Base-by-base conservation (phyloP, 2,888 invertebrate species). In the Rotaria sp. region DNA sequence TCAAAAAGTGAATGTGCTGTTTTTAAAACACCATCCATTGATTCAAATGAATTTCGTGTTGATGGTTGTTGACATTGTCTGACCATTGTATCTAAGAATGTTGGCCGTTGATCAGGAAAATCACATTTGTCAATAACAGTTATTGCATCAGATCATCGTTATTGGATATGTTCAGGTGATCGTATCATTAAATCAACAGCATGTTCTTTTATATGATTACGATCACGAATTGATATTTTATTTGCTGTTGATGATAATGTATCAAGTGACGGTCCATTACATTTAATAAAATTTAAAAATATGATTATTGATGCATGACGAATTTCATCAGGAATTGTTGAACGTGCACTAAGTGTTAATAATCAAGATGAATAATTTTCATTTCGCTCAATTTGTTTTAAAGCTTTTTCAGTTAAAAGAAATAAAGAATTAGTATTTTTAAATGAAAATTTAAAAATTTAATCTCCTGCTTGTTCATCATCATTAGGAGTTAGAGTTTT, bases 1-100 rank as follows among this genome's bases (percentile, higher is more conserved):
- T 96, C 96, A 92, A 99, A 98, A 2, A 99, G 92, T 0, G 98
- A 97, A 92, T 99, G 96, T 0, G 96, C 97, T 0, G 98, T 98
- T 88, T 95, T 94, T 21, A 99, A 92, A 0, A 97, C 94, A 0
- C 97, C 97, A 90, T 97, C 96, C 87, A 98, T 96, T 0, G 96
- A 93, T 90, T 96, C 94, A 91, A 98, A 96, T 75, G 93, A 93
- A 91, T 98, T 96, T 48, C 2, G 48, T 48, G 48, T 48, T 48
- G 48, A 48, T 90, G 96, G 96, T 84, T 94, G 94, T 24, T 57
- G 57, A n/a, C 8, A 57, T 57, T 57, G 57, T 57, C n/a, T 24
- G 26, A 97, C 95, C 95, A 99, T 95, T 90, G 96, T 95, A 55
- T 94, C 93, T 45, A 99, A 94, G 2, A 99, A 93, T 88, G 94